Base-by-base conservation (phyloP, 1,140 invertebrate genomes). In the Pogonomyrmex californicus region DNA sequence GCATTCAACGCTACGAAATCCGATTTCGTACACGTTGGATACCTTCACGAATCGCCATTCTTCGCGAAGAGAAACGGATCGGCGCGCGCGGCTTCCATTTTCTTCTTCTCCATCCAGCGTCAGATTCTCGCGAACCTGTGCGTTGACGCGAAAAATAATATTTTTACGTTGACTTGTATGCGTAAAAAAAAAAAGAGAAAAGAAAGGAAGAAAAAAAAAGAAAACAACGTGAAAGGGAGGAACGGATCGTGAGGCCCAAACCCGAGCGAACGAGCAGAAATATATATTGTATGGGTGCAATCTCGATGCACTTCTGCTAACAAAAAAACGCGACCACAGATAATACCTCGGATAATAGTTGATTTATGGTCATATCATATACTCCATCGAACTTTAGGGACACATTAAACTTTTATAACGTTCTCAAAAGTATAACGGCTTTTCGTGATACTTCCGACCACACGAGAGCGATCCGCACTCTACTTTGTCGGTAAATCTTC, bases 321-420 rank as follows among this genome's bases (percentile, higher is more conserved):
- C 71, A 73, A 78, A 71, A 87, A 75, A 56, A 12, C 38, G 87
- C 51, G 71, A 90, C 30, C 73, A 54, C 54, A 63, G 77, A 87
- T 87, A 87, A 90, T 86, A 86, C 83, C 60, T 63, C 51, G 77
- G 66, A 82, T 87, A 63, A 81, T 65, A 86, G 23, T 86, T 93
- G 92, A 94, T 94, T 94, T 93, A 94, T 93, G 92, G 91, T 89
- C 89, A 86, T 90, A 93, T 92, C 90, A 90, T 86, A 88, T 91
- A 90, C 91, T 90, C 91, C 91, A 93, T 94, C 90, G 91, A 93
- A 93, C 92, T 93, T 92, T 85, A 90, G 89, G 90, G 92, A 93
- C 89, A 88, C 90, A 90, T 93, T 92, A 92, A 93, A 94, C 89
- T 94, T 94, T 93, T 91, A 92, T 91, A 91, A 92, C 88, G 85